A percentile compares a stretch with the other conserved stretches of the same genome.
Evolutionary conservation across 2,888 invertebrate species (phyloP).

Genomic region (Lepas anatifera): DNA sequence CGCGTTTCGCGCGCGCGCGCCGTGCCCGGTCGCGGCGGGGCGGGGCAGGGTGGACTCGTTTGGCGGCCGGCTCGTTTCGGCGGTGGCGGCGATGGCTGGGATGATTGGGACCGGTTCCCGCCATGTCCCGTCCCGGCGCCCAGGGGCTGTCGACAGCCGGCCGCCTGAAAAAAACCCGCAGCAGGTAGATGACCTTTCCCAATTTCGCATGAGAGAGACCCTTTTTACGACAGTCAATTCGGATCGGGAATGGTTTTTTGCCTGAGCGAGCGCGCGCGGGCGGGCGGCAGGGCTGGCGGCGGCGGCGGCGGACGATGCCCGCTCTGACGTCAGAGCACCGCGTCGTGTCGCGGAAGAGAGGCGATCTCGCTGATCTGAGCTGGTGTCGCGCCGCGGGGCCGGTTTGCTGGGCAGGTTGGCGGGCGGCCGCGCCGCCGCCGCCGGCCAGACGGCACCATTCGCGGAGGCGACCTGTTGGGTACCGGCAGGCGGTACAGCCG

Average conservation of each 20-base stretch:
- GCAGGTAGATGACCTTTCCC: conserved; percentile 10
- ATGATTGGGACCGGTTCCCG: conserved; percentile 11
- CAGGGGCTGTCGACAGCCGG: background rate
- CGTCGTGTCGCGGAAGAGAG: too few species aligned
- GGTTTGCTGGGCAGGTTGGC: background rate
- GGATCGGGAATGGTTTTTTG: conserved; percentile 9
- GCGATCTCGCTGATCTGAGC: too few species aligned
- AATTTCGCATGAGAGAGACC: conserved; percentile 12
- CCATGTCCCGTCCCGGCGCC: background rate
- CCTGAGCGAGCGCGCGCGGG: background rate
- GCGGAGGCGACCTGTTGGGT: too few species aligned
- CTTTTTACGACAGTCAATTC: conserved; percentile 10
- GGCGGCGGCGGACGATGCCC: too few species aligned
- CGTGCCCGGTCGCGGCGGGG: background rate
- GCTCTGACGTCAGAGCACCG: too few species aligned
- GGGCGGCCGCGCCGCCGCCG: background rate
- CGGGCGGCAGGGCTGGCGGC: too few species aligned
- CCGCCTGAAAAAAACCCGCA: background rate
- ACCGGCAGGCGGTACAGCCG: background rate
- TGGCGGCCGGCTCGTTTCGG: background rate
- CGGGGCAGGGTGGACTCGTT: background rate
- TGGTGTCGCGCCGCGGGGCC: background rate
- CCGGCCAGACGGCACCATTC: background rate
- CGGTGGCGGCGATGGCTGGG: background rate
- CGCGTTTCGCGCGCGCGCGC: background rate